Evolutionary conservation across 2,888 invertebrate genomes (phyloP).

Genomic region (Elegia similella): DNA sequence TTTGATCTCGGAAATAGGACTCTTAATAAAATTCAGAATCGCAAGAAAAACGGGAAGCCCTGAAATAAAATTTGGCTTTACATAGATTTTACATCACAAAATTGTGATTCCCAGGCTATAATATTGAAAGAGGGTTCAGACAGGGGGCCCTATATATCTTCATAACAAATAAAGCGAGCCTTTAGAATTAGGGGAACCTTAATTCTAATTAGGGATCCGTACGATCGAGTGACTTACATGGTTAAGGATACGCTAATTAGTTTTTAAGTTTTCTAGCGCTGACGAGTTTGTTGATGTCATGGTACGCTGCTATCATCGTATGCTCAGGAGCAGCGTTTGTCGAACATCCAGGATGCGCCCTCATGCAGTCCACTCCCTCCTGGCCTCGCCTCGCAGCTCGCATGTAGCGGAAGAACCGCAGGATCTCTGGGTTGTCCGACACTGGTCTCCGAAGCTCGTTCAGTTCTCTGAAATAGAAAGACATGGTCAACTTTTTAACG

Average conservation of each 20-base stretch:
- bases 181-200: too few species aligned
- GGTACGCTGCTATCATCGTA: constrained; percentile 92
- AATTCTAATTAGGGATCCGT: too few species aligned
- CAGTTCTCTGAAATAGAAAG: constrained; percentile 84
- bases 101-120: too few species aligned
- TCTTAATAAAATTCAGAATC: too few species aligned
- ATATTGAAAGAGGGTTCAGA: too few species aligned
- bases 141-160: too few species aligned
- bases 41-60: too few species aligned
- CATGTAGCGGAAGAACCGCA: constrained; percentile 95
- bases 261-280: constrained; percentile 86
- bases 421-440: constrained; percentile 92
- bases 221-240: too few species aligned
- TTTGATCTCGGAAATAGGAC: too few species aligned
- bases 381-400: constrained; percentile 93
- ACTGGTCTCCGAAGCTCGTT: constrained; percentile 93
- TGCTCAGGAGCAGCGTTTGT: constrained; percentile 84
- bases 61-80: too few species aligned
- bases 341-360: constrained; percentile 85
- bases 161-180: too few species aligned
- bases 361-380: constrained; percentile 88
- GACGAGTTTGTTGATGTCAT: constrained; percentile 93
- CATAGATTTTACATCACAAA: too few species aligned
- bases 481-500: neutral
- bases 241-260: constrained; percentile 7